A percentile compares a stretch with the other conserved stretches of the same genome.
phyloP scores from a whole-genome alignment of 1,140 invertebrate species.

The Bombus balteatus region DNA sequence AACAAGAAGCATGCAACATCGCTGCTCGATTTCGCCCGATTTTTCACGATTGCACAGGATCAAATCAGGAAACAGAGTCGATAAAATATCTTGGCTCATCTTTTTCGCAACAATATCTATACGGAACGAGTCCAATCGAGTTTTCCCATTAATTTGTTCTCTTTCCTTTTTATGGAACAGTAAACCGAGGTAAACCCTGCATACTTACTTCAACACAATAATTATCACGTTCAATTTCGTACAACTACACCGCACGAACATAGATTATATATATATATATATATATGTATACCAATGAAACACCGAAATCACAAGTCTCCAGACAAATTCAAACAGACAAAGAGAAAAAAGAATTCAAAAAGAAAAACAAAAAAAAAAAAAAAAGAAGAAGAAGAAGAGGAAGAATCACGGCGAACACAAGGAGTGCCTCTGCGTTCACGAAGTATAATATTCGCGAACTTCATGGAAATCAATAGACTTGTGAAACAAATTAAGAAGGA shows the following conservation, averaged over 20 bases:
- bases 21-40: not conserved
- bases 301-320: conserved; percentile 6
- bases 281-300: not conserved
- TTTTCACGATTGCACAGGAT: not conserved
- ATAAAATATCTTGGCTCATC: not conserved
- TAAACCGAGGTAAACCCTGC: conserved; percentile 36
- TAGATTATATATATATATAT: not conserved
- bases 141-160: not conserved
- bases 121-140: not conserved
- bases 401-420: not conserved
- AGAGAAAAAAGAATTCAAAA: not conserved
- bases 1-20: not conserved
- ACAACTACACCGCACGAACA: conserved; percentile 26
- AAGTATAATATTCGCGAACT: not conserved
- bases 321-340: not conserved
- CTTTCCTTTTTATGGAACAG: not conserved
- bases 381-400: not conserved
- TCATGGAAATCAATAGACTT: not conserved
- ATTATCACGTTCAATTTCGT: conserved; percentile 11
- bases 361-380: too few species aligned
- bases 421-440: not conserved
- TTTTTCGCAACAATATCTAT: not conserved
- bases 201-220: conserved; percentile 33
- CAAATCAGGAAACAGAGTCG: conserved; percentile 19
- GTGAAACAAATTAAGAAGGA: not conserved